phyloP scores from a whole-genome alignment of 2,888 invertebrate genomes.

The Mythimna pallens region DNA sequence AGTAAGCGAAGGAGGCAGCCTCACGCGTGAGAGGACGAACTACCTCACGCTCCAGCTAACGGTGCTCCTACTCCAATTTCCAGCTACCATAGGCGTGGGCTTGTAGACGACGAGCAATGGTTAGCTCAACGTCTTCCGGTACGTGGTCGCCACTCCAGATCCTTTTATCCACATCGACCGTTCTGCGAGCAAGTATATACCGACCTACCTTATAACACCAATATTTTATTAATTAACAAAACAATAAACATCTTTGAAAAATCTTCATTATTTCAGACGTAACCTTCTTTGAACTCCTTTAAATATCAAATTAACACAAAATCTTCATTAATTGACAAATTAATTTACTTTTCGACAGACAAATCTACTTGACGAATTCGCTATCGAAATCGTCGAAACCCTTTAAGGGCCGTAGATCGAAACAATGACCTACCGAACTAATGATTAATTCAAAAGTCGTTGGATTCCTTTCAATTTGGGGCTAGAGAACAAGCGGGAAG shows the following conservation, averaged over 20 bases:
- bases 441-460: constrained; percentile 88
- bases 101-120: no score
- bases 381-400: constrained; percentile 76
- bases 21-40: no score
- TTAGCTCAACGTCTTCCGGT: no score
- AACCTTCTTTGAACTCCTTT: constrained; percentile 49
- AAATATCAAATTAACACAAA: constrained; percentile 63
- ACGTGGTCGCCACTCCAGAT: no score
- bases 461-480: constrained; percentile 77
- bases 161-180: no score
- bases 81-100: no score
- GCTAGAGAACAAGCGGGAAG: constrained; percentile 70
- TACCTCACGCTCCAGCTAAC: no score
- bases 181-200: no score
- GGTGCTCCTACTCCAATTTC: no score
- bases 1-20: no score
- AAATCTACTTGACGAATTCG: constrained; percentile 81
- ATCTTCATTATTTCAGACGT: constrained; percentile 21
- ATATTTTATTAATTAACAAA: not conserved
- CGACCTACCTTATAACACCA: not conserved
- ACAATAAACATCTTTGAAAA: constrained; percentile 25
- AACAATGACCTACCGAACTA: constrained; percentile 86
- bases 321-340: constrained; percentile 72
- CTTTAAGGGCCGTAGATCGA: constrained; percentile 78
- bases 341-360: constrained; percentile 82